Conservation (phyloP, 2,888 invertebrate genomes). For the Parnassius mnemosyne region DNA sequence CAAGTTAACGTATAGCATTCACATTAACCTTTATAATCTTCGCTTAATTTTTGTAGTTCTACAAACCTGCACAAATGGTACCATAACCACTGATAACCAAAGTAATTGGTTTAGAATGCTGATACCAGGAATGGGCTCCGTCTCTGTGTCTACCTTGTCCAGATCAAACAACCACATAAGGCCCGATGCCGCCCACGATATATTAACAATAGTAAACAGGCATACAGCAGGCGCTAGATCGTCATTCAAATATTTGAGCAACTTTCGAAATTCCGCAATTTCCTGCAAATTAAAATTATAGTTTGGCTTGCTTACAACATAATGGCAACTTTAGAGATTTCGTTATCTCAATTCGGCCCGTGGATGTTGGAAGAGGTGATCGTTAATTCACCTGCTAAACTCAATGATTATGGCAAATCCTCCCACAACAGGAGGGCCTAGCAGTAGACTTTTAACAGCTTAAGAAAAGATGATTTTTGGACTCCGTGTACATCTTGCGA, state of each 20-base stretch:
- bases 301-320: no score
- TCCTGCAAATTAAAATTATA: conserved; percentile 75
- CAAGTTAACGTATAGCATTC: no score
- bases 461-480: no score
- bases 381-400: no score
- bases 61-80: conserved; percentile 86
- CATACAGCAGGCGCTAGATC: conserved; percentile 88
- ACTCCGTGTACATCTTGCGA: no score
- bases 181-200: conserved; percentile 87
- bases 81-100: conserved; percentile 83
- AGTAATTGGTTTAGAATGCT: conserved; percentile 81
- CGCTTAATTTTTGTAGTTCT: not conserved
- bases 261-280: conserved; percentile 88
- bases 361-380: no score
- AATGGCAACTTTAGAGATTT: no score
- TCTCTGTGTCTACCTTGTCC: conserved; percentile 80
- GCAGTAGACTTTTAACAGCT: no score
- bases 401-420: no score
- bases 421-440: no score
- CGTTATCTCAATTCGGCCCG: no score
- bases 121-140: conserved; percentile 80
- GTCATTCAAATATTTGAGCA: conserved; percentile 88
- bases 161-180: conserved; percentile 83
- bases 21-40: no score
- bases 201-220: conserved; percentile 87